A percentile compares a stretch with the other conserved stretches of the same genome.
These are phyloP conservation scores for Thalassoma bifasciatum DNA, from an alignment of 2,113 vertebrate species.

Conservation along the genomic window DNA sequence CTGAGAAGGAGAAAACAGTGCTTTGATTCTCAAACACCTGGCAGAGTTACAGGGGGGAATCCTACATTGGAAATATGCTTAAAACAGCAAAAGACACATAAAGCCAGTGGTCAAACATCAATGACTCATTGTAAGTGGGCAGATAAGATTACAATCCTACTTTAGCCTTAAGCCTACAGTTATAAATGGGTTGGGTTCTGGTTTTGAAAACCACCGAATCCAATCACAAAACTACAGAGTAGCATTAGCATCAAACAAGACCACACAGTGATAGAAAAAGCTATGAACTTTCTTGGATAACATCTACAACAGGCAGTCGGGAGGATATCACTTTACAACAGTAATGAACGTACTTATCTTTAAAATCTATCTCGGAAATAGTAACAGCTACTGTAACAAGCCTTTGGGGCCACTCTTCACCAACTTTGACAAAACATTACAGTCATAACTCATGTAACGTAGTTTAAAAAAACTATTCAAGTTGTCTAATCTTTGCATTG, in stretches of 20 bases:
- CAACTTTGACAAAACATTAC: no score
- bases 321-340: background rate
- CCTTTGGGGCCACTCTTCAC: no score
- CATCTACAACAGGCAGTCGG: constrained; percentile 38
- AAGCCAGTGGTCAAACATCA: constrained; percentile 64
- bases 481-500: no score
- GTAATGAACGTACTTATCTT: background rate
- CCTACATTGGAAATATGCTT: constrained; percentile 35
- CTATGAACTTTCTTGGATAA: constrained; percentile 28
- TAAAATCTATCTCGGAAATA: background rate
- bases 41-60: constrained; percentile 31
- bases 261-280: constrained; percentile 51
- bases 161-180: constrained; percentile 36
- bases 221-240: constrained; percentile 69
- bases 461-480: no score
- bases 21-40: constrained; percentile 57
- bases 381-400: no score
- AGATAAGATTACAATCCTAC: constrained; percentile 63
- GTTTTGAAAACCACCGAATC: constrained; percentile 66
- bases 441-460: background rate
- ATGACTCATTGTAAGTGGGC: constrained; percentile 72
- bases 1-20: constrained; percentile 18
- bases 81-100: constrained; percentile 48
- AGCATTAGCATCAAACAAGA: constrained; percentile 68
- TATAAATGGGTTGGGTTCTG: constrained; percentile 66